Evolutionary conservation across 2,113 vertebrate genomes (phyloP).

Genomic region (Cheirogaleus medius): DNA sequence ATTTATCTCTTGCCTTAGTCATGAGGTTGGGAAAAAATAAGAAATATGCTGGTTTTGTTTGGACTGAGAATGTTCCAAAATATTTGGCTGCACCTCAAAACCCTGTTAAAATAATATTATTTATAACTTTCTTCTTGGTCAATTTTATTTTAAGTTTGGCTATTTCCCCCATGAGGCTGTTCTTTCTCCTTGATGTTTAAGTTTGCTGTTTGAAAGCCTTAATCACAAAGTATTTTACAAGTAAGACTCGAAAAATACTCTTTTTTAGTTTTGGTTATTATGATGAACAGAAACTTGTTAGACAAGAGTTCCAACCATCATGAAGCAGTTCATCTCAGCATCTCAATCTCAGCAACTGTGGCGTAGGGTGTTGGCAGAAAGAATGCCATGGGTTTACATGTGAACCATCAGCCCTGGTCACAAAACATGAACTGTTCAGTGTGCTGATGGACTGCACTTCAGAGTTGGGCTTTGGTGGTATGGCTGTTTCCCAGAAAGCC

Average conservation of each 20-base stretch:
- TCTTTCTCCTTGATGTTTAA: constrained; percentile 40
- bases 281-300: background rate
- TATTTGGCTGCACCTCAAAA: constrained; percentile 81
- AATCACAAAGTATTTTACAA: constrained; percentile 20
- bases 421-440: accelerated
- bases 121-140: constrained; percentile 78
- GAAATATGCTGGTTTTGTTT: constrained; percentile 81
- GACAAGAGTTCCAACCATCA: background rate
- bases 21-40: constrained; percentile 76
- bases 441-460: background rate
- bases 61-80: constrained; percentile 80
- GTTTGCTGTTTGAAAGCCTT: constrained; percentile 45
- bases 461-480: background rate
- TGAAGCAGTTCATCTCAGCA: accelerated
- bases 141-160: constrained; percentile 62
- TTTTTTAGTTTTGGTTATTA: background rate
- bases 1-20: constrained; percentile 80
- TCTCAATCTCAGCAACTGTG: background rate
- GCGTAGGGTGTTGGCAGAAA: background rate
- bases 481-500: background rate
- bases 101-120: constrained; percentile 74
- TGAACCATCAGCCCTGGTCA: background rate
- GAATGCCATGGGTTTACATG: accelerated
- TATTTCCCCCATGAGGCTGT: constrained; percentile 38
- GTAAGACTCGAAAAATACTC: background rate